These are phyloP conservation scores for Sitta europaea DNA, from an alignment of 2,113 vertebrate genomes.

Conservation along the genomic window DNA sequence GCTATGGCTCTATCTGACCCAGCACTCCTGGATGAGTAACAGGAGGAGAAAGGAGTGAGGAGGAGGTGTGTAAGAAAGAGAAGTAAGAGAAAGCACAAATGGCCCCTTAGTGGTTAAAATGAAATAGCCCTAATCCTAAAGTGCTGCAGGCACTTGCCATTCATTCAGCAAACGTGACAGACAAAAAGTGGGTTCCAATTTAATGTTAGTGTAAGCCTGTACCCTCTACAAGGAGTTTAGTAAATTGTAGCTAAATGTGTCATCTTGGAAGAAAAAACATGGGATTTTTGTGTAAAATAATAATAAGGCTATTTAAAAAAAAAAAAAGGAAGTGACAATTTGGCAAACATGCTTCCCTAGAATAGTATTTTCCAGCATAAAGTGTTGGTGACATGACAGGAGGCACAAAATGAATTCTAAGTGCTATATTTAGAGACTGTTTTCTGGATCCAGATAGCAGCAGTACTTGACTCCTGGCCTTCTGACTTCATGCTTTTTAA, in stretches of 20 bases:
- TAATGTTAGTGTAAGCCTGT: accelerated
- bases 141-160: background rate
- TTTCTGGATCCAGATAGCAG: background rate
- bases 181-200: background rate
- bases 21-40: background rate
- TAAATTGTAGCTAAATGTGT: background rate
- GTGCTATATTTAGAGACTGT: background rate
- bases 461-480: background rate
- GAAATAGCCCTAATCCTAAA: background rate
- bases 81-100: background rate
- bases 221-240: background rate
- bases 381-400: background rate
- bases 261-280: background rate
- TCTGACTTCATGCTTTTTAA: background rate
- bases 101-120: background rate
- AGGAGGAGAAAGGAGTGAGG: background rate
- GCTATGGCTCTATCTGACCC: accelerated
- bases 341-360: background rate
- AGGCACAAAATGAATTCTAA: background rate
- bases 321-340: background rate
- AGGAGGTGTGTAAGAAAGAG: background rate
- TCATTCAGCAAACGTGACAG: background rate
- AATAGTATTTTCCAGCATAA: background rate
- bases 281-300: background rate
- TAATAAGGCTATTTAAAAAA: background rate